phyloP scores from a whole-genome alignment of 1,140 invertebrate species.

The Triops cancriformis region DNA sequence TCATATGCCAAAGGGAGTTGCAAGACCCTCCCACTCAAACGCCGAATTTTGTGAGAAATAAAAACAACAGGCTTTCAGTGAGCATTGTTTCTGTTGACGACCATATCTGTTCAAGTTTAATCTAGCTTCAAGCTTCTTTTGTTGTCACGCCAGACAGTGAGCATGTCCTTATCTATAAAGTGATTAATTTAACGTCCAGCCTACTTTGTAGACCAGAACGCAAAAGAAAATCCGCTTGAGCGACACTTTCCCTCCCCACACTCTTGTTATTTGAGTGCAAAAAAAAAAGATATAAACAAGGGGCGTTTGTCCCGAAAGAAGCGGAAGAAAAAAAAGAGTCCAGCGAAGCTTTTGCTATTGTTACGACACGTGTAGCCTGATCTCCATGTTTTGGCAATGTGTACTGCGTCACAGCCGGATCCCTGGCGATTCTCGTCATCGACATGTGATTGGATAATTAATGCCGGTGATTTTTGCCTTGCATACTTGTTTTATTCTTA shows the following conservation, averaged over 20 bases:
- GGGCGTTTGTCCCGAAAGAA: too few relatives aligned
- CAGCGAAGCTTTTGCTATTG: neutral
- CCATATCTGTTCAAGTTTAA: neutral
- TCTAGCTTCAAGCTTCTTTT: neutral
- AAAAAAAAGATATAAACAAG: too few relatives aligned
- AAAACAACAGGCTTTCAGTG: neutral
- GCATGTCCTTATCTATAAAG: neutral
- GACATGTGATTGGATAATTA: conserved; percentile 1
- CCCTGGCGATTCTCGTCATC: neutral
- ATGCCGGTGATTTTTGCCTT: conserved; percentile 13
- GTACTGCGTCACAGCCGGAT: neutral
- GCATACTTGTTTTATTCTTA: neutral
- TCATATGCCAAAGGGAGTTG: neutral
- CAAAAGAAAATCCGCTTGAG: too few relatives aligned
- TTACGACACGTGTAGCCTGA: neutral
- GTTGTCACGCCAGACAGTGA: neutral
- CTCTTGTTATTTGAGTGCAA: too few relatives aligned
- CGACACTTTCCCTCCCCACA: too few relatives aligned
- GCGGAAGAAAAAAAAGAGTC: neutral
- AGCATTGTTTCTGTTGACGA: too few relatives aligned
- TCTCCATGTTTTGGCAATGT: neutral
- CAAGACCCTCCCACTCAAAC: neutral
- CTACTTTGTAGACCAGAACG: neutral
- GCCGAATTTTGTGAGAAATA: neutral
- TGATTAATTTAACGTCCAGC: neutral